Percentiles rank a stretch among this genome's conserved stretches.
Conservation (phyloP, 2,797 vertebrate genomes). For the Melanotaenia maccullochi region DNA sequence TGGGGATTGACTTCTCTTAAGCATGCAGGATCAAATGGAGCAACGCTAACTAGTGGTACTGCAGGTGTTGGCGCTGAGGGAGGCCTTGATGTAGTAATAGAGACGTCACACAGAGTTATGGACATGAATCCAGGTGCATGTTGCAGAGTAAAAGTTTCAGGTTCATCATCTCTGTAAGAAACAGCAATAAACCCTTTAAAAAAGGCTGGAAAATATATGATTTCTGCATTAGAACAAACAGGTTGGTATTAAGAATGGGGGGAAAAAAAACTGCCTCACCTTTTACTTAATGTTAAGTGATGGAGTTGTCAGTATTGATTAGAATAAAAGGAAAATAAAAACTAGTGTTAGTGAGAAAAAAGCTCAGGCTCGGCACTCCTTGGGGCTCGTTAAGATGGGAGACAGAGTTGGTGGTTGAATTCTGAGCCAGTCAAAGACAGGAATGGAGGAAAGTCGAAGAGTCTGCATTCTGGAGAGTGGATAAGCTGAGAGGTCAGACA, state of each 20-base stretch:
- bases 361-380: slow-evolving; percentile 68
- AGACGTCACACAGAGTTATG: slow-evolving; percentile 18
- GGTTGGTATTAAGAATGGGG: background rate
- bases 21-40: slow-evolving; percentile 22
- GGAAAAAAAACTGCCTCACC: slow-evolving; percentile 59
- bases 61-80: slow-evolving; percentile 25
- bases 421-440: slow-evolving; percentile 70
- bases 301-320: slow-evolving; percentile 37
- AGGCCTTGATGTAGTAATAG: slow-evolving; percentile 26
- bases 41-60: slow-evolving; percentile 15
- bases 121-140: slow-evolving; percentile 19
- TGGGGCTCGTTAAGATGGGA: slow-evolving; percentile 63
- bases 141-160: slow-evolving; percentile 22
- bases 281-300: slow-evolving; percentile 35
- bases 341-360: slow-evolving; percentile 41
- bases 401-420: slow-evolving; percentile 65
- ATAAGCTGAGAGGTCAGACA: slow-evolving; percentile 63
- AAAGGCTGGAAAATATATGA: fast-evolving
- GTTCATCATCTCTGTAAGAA: slow-evolving; percentile 46
- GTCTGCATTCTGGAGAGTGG: slow-evolving; percentile 60
- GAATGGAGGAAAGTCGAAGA: slow-evolving; percentile 46
- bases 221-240: background rate
- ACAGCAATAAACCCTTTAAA: background rate
- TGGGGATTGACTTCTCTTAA: slow-evolving; percentile 25
- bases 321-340: slow-evolving; percentile 34